Evolutionary conservation across 2,113 vertebrate genomes (phyloP).

Genomic region (Rhineura floridana): DNA sequence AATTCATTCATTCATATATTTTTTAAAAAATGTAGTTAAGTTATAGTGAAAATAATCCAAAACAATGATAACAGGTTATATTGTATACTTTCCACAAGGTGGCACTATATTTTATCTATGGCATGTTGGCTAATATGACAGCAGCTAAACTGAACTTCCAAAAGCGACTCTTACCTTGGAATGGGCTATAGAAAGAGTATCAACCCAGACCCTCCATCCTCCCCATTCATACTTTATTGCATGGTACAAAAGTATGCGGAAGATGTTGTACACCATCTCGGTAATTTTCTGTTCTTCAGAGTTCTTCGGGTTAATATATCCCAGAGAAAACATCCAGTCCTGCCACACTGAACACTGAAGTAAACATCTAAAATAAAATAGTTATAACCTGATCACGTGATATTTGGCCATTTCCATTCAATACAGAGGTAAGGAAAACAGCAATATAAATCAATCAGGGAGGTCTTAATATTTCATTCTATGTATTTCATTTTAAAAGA

Average conservation of each 20-base stretch:
- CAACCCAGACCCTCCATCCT: conserved; percentile 98
- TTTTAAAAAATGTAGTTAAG: no score
- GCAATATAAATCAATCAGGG: background rate
- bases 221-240: conserved; percentile 99
- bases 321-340: conserved; percentile 99
- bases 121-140: rapidly evolving
- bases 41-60: conserved; percentile 8
- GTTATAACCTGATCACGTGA: conserved; percentile 53
- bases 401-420: conserved; percentile 19
- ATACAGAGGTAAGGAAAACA: background rate
- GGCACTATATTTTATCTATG: conserved; percentile 60
- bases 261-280: conserved; percentile 99
- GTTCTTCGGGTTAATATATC: conserved; percentile 98
- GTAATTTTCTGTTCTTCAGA: conserved; percentile 98
- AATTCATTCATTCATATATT: no score
- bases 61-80: conserved; percentile 18
- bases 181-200: conserved; percentile 96
- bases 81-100: conserved; percentile 67
- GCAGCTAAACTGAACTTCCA: background rate
- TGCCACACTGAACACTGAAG: conserved; percentile 99
- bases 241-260: conserved; percentile 96
- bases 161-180: conserved; percentile 86
- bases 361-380: conserved; percentile 85
- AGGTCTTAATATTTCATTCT: background rate
- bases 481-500: background rate